Percentiles rank a stretch among this genome's conserved stretches.
phyloP scores from a whole-genome alignment of 1,140 invertebrate species.

The Pomacea maculata region DNA sequence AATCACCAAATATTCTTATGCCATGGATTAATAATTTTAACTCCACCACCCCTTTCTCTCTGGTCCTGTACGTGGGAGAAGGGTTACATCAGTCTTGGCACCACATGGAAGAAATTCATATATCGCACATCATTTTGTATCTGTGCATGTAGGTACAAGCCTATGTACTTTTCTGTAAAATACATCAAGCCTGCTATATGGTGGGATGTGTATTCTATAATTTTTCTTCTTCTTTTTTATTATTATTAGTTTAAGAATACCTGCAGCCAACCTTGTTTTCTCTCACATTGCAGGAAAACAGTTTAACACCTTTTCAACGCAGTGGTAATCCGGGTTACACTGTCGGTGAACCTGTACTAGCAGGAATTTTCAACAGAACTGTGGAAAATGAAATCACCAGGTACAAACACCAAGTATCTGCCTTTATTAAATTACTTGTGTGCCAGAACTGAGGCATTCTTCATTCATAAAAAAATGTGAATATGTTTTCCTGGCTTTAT shows the following conservation, averaged over 20 bases:
- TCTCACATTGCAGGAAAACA: not conserved
- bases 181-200: too few species aligned
- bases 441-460: not conserved
- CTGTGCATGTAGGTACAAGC: not conserved
- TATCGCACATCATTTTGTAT: not conserved
- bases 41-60: too few species aligned
- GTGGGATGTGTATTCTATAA: too few species aligned
- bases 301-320: conserved; percentile 44
- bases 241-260: too few species aligned
- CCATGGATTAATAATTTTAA: too few species aligned
- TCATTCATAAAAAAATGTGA: not conserved
- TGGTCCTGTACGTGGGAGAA: too few species aligned
- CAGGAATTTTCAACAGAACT: conserved; percentile 59
- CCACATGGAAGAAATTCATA: too few species aligned
- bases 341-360: conserved; percentile 72
- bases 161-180: not conserved
- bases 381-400: conserved; percentile 14
- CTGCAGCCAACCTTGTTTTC: too few species aligned
- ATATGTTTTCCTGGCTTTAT: not conserved
- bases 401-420: conserved; percentile 20
- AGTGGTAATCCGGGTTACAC: conserved; percentile 79
- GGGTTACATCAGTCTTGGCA: too few species aligned
- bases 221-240: too few species aligned
- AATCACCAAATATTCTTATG: too few species aligned
- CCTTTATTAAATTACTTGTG: not conserved